Evolutionary conservation across 2,113 vertebrate genomes (phyloP), one percentile per base, ranked within the genome.

Genomic region (Pelodiscus sinensis): DNA sequence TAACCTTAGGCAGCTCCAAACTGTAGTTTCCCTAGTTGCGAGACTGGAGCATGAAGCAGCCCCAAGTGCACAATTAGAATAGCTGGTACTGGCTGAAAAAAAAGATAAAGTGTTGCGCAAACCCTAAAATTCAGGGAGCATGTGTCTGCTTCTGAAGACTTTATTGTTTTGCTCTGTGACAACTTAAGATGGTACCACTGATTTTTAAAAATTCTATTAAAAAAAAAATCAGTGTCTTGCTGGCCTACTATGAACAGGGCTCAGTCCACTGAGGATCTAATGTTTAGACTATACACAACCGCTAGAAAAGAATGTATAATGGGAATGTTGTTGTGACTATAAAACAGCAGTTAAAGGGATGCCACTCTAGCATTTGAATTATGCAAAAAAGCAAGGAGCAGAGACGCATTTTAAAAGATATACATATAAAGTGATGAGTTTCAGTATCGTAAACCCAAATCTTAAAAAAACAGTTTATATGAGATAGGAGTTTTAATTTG

Each of bases 381-480:
- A 71, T 27, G 57, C 13, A 22, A 94, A 87, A 77, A 77, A 44
- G 57, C 84, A 15, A 90, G 8, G 89, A 88, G 38, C 44, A 82
- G 87, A 50, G 31, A 96, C 91, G 78, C 9, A 85, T 56, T 90
- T 86, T 77, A 90, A 93, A 91, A 92, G 21, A 82, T 31, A 71
- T n/a, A 56, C 8, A 58, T 31, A 22, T 86, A 80, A 80, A 9
- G 29, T 11, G 16, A 6, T 22, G 16, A 4, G 8, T 87, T 94
- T 91, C 31, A 50, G 44, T 58, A 89, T 62, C 91, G 85, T 35
- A 92, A 86, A 90, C 10, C 78, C 11, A 88, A 92, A 85, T 75
- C n/a, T 62, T 4, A n/a, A 86, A 88, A 93, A n/a, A 7, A 68
- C 9, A 85, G 18, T 31, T 88, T 88, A 89, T 54, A 58, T 62